Conservation (phyloP, 2,797 vertebrate genomes). For the Coranthus polyacanthus region DNA sequence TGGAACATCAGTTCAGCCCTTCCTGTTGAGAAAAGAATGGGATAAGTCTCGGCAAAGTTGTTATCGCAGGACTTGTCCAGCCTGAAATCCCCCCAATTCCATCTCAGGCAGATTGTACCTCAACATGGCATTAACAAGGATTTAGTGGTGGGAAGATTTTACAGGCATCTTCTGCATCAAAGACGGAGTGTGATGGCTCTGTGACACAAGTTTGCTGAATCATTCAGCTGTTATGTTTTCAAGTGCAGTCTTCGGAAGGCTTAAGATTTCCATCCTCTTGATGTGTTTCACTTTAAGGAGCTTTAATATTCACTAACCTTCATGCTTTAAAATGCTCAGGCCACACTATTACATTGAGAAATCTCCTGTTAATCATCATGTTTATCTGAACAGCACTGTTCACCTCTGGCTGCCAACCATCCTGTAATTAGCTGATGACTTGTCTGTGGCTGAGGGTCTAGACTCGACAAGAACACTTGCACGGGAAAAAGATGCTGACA, state of each 20-base stretch:
- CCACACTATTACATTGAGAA: conserved; percentile 20
- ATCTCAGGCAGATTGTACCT: conserved; percentile 48
- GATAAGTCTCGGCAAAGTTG: conserved; percentile 52
- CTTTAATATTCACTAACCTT: background rate
- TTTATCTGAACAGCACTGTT: conserved; percentile 45
- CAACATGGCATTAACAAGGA: conserved; percentile 53
- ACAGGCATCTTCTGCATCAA: conserved; percentile 47
- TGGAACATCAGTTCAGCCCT: conserved; percentile 83
- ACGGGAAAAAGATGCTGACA: conserved; percentile 30
- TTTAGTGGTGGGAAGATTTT: conserved; percentile 43
- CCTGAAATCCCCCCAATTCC: conserved; percentile 69
- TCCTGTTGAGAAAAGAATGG: conserved; percentile 80
- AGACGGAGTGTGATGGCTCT: conserved; percentile 45
- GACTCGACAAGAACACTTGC: conserved; percentile 32
- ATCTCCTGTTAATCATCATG: conserved; percentile 51
- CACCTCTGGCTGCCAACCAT: conserved; percentile 50
- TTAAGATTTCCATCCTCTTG: conserved; percentile 35
- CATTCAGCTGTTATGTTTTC: conserved; percentile 54
- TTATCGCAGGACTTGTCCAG: conserved; percentile 61
- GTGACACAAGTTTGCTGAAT: conserved; percentile 68
- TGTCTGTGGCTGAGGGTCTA: conserved; percentile 33
- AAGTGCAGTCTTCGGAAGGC: conserved; percentile 42
- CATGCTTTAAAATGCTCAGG: background rate
- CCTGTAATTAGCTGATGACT: conserved; percentile 67
- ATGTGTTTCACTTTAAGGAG: conserved; percentile 13